Base-by-base conservation (phyloP, 2,113 vertebrate genomes). In the Shinisaurus crocodilurus region DNA sequence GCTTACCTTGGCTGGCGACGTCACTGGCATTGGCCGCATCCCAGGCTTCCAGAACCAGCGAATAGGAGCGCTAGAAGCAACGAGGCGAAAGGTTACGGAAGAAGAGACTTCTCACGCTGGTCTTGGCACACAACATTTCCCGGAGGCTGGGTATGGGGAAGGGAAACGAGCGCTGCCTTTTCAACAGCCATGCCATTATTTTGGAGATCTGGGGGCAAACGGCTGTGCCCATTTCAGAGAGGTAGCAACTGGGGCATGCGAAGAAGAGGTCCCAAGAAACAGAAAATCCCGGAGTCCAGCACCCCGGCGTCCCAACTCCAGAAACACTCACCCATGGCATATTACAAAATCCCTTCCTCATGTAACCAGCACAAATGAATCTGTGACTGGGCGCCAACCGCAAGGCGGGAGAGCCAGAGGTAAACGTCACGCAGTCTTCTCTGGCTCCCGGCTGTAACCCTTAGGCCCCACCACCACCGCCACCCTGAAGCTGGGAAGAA, bases 21-120 rank as follows among this genome's bases (percentile, higher is more conserved):
- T 89, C 37, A 6, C 96, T 96, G 86, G 96, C 93, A 81, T 97
- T 97, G 93, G 97, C 97, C 16, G 95, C 92, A 88, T 97, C 97
- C 93, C 97, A 77, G 74, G 96, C 97, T 80, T 98, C 97, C 92
- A 98, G 94, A 88, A 98, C 97, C 95, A 98, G 90, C 43, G 97
- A 98, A 90, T 97, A 97, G 2, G 97, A 97, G 92, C 96, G 97
- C 98, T 97, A 95, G 76, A 81, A 90, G 74, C 43, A 93, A 85
- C 57, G 27, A 57, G 85, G 45, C 29, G 54, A 18, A 32, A 29
- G n/a, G 29, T 69, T 25, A 74, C 3, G 2, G 16, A 48, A 29
- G 40, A 40, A 3, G 75, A 15, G 37, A 2, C 40, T 23, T 23
- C 23, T 54, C 75, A 50, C 8, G 16, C n/a, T 3, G 74, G n/a